Conservation (phyloP, 1,140 invertebrate species). For the Ladona fulva region DNA sequence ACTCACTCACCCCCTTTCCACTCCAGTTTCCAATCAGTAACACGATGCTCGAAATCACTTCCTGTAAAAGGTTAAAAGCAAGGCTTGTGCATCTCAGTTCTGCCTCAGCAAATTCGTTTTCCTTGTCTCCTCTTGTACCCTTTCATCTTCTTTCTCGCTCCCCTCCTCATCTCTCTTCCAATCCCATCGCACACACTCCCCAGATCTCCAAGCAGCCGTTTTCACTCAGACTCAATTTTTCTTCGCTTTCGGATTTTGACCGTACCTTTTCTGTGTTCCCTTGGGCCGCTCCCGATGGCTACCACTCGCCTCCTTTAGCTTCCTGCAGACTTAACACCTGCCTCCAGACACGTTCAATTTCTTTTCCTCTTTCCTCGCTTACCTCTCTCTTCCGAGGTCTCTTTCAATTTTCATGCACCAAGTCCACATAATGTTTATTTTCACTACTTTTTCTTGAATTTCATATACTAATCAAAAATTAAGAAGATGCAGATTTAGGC, state of each 20-base stretch:
- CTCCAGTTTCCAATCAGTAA: too few relatives aligned
- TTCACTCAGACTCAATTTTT: neutral
- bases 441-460: too few relatives aligned
- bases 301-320: neutral
- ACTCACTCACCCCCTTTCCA: too few relatives aligned
- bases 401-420: too few relatives aligned
- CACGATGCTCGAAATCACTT: too few relatives aligned
- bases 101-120: neutral
- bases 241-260: neutral
- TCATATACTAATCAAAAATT: too few relatives aligned
- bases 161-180: neutral
- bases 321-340: neutral
- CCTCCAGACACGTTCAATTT: neutral
- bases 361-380: neutral
- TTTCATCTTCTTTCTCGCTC: neutral
- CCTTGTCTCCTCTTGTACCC: neutral
- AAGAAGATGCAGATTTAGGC: too few relatives aligned
- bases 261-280: neutral
- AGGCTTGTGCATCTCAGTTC: neutral
- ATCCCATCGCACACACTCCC: neutral
- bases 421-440: too few relatives aligned
- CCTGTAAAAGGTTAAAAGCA: too few relatives aligned
- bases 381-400: too few relatives aligned
- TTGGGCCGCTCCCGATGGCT: neutral
- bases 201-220: neutral